Base-by-base conservation (phyloP, 2,888 invertebrate species). In the Monoplex corrugatus region DNA sequence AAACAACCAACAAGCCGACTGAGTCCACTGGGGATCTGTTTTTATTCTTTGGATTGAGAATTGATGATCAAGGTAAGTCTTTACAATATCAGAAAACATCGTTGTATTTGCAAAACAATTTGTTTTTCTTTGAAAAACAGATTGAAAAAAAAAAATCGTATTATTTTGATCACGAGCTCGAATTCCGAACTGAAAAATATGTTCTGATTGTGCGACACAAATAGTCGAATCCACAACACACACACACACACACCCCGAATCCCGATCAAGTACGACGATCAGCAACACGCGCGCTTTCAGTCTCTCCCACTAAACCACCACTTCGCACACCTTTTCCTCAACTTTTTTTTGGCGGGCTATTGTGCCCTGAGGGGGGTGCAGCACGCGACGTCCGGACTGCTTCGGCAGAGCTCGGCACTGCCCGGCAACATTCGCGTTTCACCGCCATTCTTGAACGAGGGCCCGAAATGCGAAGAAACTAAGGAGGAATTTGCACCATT, bases 361-460 rank as follows among this genome's bases (percentile, higher is more conserved):
- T 84, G 63, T 83, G 40, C 80, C 84, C 83, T 80, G 40, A 57
- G 38, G 84, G 87, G 87, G 88, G 83, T 88, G 88, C 88, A 88
- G 83, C 88, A 45, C 68, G 82, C 80, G 85, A 82, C 89, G 89
- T 86, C 87, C 90, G 90, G 90, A 90, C 87, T 86, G 68, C 89
- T 86, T 90, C 85, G 83, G 89, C 43, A 83, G 50, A 50, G 16
- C 87, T 89, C 90, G 90, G 89, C 43, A 43, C 43, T 87, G 87
- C 86, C 87, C 90, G 90, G 89, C 57, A 88, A 80, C 50, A 72
- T 85, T 90, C 90, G 90, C 88, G 90, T 89, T 90, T 90, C 89
- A 90, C 90, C 90, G 90, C 90, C 90, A 90, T 90, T 89, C 89
- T 90, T 90, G 89, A 90, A 90, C 88, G 86, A 88, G 86, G 84